phyloP scores from a whole-genome alignment of 2,797 vertebrate species.

The Eidolon dupreanum region DNA sequence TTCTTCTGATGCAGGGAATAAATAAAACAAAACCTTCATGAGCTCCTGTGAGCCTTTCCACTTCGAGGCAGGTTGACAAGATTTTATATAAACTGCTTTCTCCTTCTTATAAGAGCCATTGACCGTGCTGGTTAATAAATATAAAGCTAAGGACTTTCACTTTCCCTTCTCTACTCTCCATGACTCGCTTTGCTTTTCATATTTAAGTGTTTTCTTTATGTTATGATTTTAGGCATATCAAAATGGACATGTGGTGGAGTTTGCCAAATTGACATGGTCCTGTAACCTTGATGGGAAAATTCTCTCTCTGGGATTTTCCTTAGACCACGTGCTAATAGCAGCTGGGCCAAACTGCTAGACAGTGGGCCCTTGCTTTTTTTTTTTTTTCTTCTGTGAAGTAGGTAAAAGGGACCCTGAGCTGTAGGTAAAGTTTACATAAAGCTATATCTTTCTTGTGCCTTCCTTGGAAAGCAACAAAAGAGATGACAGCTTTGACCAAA shows the following conservation, averaged over 20 bases:
- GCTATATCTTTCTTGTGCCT: not conserved
- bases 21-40: constrained; percentile 86
- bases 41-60: constrained; percentile 80
- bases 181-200: not conserved
- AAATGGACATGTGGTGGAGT: not conserved
- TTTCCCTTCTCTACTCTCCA: not conserved
- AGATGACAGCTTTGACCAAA: not conserved
- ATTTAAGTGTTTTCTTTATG: not conserved
- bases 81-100: constrained; percentile 58
- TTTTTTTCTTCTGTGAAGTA: not conserved
- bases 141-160: constrained; percentile 20
- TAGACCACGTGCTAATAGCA: not conserved
- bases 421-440: not conserved
- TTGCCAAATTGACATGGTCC: not conserved
- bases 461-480: not conserved
- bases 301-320: not conserved
- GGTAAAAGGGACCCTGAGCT: not conserved
- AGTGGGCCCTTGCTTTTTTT: not conserved
- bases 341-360: not conserved
- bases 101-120: constrained; percentile 39
- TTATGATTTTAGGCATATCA: not conserved
- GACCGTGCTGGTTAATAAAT: constrained; percentile 3
- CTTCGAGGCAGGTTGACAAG: constrained; percentile 74
- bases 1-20: constrained; percentile 82
- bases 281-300: not conserved